These are phyloP conservation scores for Chrysotoxum bicinctum DNA, from an alignment of 2,888 invertebrate species.

Conservation along the genomic window DNA sequence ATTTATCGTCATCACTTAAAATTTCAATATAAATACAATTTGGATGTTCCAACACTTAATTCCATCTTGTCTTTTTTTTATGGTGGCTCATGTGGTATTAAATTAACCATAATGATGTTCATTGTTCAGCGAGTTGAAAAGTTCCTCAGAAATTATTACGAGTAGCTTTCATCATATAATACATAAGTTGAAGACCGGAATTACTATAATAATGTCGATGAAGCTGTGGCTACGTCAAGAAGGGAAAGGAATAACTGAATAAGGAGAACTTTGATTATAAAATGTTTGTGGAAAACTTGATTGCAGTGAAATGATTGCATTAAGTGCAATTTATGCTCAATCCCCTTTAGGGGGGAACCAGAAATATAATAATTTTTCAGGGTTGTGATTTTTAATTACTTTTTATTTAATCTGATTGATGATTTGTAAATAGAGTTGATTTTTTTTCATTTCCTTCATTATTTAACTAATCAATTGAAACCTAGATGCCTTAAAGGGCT, in stretches of 20 bases:
- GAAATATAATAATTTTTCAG: not conserved
- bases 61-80: not conserved
- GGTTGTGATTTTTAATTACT: not conserved
- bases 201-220: not conserved
- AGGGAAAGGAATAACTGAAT: not conserved
- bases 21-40: not conserved
- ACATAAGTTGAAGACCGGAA: not conserved
- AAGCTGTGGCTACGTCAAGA: not conserved
- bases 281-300: conserved; percentile 1
- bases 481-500: too few species aligned
- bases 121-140: not conserved
- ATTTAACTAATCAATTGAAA: too few species aligned
- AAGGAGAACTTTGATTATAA: not conserved
- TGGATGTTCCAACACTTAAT: not conserved
- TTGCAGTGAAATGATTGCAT: conserved; percentile 3
- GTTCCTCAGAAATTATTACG: not conserved
- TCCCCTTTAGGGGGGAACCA: not conserved
- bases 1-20: not conserved
- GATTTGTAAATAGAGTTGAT: not conserved
- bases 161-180: not conserved
- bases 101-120: not conserved
- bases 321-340: not conserved
- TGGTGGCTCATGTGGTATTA: too few species aligned
- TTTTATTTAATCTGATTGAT: not conserved
- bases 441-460: not conserved